Base-by-base conservation (phyloP, 1,140 invertebrate genomes). In the Heliconius congener region DNA sequence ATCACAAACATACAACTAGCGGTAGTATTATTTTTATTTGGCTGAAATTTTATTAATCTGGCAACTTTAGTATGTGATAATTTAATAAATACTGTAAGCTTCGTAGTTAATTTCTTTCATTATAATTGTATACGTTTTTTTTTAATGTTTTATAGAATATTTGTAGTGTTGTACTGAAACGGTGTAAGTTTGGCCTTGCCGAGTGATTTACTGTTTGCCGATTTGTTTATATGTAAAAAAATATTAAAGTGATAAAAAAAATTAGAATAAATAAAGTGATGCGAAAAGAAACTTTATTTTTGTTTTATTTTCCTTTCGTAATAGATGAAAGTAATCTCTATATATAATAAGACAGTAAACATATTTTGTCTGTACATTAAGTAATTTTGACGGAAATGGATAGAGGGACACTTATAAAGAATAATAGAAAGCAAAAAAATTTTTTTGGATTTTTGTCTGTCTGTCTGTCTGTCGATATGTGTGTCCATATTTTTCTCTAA, bases 211-310 rank as follows among this genome's bases (percentile, higher is more conserved):
- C 90, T 90, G 34, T 83, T 81, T 80, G 79, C 76, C 60, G 66
- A 76, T 76, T 76, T 80, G 74, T 74, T 78, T 81, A 79, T 74
- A 57, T 81, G 76, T 81, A 81, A 81, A 81, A 55, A 81, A 82
- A 84, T 82, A 85, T 84, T 88, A 85, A 90, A 90, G 89, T 85
- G 83, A 83, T 84, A 82, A 84, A 85, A 88, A 80, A 77, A 87
- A 90, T 92, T 93, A 92, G 91, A 91, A 73, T 86, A 81, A 90
- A 90, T 91, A 90, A 92, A 92, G 85, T 85, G 85, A 85, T 80
- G 79, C 79, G 55, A 85, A 79, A 85, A 77, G 80, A 27, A 27
- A 80, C 50, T 66, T 66, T 80, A 50, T 60, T 77, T 66, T 80
- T 74, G 37, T 86, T 84, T 86, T 71, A 80, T 87, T 46, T 46